These are phyloP conservation scores for Rhabdophis nuchalis DNA, from an alignment of 2,797 vertebrate species.

Conservation along the genomic window DNA sequence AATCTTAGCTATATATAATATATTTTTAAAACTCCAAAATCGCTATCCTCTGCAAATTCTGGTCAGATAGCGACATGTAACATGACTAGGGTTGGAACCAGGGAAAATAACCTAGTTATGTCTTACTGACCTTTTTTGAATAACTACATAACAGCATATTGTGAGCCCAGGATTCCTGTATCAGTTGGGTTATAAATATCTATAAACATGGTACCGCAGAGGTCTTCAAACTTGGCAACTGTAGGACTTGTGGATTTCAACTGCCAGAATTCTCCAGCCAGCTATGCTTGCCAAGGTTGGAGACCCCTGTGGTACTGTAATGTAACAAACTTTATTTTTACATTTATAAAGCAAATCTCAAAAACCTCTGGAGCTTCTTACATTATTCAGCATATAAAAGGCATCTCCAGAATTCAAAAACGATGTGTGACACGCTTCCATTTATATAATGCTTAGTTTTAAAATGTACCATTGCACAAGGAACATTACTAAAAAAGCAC, in stretches of 20 bases:
- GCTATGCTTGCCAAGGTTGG: too few relatives aligned
- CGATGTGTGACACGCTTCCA: not conserved
- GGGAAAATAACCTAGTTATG: not conserved
- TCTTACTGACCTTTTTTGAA: not conserved
- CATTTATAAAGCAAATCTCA: not conserved
- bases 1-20: not conserved
- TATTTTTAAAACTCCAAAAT: not conserved
- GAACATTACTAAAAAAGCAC: not conserved
- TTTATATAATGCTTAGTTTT: not conserved
- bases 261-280: too few relatives aligned
- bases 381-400: not conserved
- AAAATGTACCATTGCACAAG: not conserved
- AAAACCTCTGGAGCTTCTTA: not conserved
- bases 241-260: too few relatives aligned
- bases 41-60: not conserved
- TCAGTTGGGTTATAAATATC: not conserved
- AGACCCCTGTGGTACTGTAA: too few relatives aligned
- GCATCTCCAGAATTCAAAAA: not conserved
- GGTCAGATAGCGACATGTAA: not conserved
- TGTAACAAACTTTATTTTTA: not conserved
- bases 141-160: not conserved
- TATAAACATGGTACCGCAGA: not conserved
- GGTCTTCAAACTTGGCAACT: too few relatives aligned
- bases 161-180: not conserved
- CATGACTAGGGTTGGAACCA: too few relatives aligned